These are phyloP conservation scores for Misgurnus mizolepis DNA, from an alignment of 2,113 vertebrate genomes.

Conservation along the genomic window DNA sequence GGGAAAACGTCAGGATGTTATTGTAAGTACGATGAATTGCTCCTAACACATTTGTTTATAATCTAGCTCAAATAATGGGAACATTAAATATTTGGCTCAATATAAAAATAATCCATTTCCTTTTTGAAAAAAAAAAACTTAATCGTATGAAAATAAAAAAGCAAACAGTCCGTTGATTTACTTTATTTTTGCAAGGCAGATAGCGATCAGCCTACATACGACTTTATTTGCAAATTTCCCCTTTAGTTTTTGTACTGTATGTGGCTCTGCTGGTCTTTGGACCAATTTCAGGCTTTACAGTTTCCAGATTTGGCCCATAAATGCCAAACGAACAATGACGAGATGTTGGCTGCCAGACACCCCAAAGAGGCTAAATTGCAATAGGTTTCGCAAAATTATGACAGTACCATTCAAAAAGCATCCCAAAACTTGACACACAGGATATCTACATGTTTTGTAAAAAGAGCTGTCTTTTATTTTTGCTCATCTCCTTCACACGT, in stretches of 20 bases:
- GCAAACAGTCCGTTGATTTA: conserved; percentile 63
- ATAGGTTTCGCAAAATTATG: conserved; percentile 1
- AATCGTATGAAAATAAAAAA: conserved; percentile 66
- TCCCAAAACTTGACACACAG: background rate
- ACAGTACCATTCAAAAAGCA: conserved; percentile 4
- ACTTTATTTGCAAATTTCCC: conserved; percentile 63
- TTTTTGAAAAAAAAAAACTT: conserved; percentile 54
- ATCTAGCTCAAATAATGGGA: conserved; percentile 75
- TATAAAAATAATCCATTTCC: conserved; percentile 76
- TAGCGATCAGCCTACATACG: conserved; percentile 62
- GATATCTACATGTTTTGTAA: no score
- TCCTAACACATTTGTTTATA: conserved; percentile 77
- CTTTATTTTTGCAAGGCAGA: conserved; percentile 60
- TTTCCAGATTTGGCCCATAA: conserved; percentile 40
- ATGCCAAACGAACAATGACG: conserved; percentile 40
- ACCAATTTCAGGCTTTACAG: conserved; percentile 25
- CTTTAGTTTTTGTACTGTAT: conserved; percentile 53
- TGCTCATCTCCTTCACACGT: conserved; percentile 1
- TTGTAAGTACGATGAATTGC: conserved; percentile 71
- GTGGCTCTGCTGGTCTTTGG: conserved; percentile 45
- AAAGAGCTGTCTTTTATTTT: background rate
- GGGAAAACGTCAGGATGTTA: conserved; percentile 75
- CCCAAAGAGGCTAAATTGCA: background rate
- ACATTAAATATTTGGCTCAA: conserved; percentile 79
- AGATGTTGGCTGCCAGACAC: conserved; percentile 18